phyloP scores from a whole-genome alignment of 2,888 invertebrate genomes.

The Cerceris ruficornis region DNA sequence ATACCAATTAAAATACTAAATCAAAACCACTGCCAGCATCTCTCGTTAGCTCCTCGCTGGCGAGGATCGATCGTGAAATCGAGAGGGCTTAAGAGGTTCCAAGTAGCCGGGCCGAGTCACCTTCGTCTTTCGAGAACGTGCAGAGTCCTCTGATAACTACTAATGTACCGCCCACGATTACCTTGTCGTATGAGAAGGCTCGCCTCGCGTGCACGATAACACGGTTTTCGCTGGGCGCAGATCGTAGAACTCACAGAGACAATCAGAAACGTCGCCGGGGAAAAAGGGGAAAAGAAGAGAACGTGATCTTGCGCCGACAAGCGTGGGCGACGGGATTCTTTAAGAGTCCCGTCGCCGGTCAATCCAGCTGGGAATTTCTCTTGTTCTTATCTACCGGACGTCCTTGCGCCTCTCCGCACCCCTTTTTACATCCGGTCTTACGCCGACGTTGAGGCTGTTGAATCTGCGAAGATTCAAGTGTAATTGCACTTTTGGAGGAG shows the following conservation, averaged over 20 bases:
- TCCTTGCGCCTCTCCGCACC: conserved; percentile 23
- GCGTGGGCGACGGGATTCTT: conserved; percentile 38
- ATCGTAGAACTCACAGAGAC: conserved; percentile 35
- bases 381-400: conserved; percentile 6
- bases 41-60: conserved; percentile 2
- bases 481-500: not conserved
- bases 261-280: conserved; percentile 17
- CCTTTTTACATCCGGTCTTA: conserved; percentile 46
- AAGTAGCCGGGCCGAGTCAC: conserved; percentile 31
- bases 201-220: conserved; percentile 51
- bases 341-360: not conserved
- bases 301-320: conserved; percentile 19
- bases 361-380: conserved; percentile 28
- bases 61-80: conserved; percentile 14
- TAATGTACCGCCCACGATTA: conserved; percentile 62
- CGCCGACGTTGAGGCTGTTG: conserved; percentile 4
- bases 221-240: conserved; percentile 11
- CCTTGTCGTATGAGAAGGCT: conserved; percentile 55
- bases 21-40: not conserved
- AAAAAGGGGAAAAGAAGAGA: not conserved
- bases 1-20: conserved; percentile 8
- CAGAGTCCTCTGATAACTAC: conserved; percentile 49
- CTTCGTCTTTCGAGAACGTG: conserved; percentile 17
- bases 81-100: not conserved
- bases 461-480: too few species aligned